Base-by-base conservation (phyloP, 1,140 invertebrate species). In the Charaxes varanes region DNA sequence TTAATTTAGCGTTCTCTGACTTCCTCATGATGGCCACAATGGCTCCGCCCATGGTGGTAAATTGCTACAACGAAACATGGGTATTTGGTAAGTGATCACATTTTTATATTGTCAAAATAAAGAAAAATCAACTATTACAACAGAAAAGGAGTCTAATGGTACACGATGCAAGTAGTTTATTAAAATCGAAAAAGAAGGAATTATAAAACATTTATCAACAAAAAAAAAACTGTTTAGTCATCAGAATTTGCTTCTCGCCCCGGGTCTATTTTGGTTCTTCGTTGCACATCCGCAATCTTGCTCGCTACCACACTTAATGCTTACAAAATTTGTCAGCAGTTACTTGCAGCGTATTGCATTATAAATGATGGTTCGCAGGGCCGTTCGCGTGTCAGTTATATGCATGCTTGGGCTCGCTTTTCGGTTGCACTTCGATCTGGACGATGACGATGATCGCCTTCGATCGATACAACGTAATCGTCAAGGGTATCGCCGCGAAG, bases 61-160 rank as follows among this genome's bases (percentile, higher is more conserved):
- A 94, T 80, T 93, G 93, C 73, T 95, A 93, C 63, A 88, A 91
- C 55, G 93, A 95, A 84, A 95, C 93, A 4, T 96, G 94, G 94
- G 88, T 93, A 28, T 87, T 94, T 35, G 93, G 89, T 90, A 50
- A 65, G 74, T 68, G n/a, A n/a, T n/a, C n/a, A n/a, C n/a, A n/a
- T n/a, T n/a, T n/a, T n/a, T n/a, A n/a, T n/a, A n/a, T n/a, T n/a
- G n/a, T n/a, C n/a, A n/a, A n/a, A n/a, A n/a, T n/a, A n/a, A n/a
- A n/a, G n/a, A n/a, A n/a, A n/a, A n/a, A n/a, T n/a, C n/a, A n/a
- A n/a, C n/a, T n/a, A n/a, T n/a, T n/a, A n/a, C n/a, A n/a, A n/a
- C n/a, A n/a, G n/a, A n/a, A n/a, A n/a, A n/a, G n/a, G n/a, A n/a
- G n/a, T n/a, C n/a, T n/a, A n/a, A n/a, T n/a, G n/a, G n/a, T n/a